Evolutionary conservation across 1,140 invertebrate genomes (phyloP), one percentile per base, ranked within the genome.

Genomic region (Coelopa frigida): DNA sequence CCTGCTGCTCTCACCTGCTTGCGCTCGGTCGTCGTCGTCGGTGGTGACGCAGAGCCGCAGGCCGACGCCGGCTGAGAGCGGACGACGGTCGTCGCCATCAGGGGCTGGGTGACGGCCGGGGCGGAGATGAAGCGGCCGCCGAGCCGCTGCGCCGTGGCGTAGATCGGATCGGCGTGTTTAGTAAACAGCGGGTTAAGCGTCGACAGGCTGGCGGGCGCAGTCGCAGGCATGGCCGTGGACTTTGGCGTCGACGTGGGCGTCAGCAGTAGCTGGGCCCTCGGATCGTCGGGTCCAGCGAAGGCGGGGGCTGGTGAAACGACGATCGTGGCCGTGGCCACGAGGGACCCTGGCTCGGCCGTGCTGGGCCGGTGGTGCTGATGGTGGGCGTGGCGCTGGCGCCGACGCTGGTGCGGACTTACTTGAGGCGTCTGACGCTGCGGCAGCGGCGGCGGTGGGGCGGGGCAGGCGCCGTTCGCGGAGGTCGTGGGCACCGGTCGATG

Each of bases 71-170:
- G n/a, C n/a, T n/a, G n/a, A n/a, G n/a, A n/a, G n/a, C n/a, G n/a
- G n/a, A n/a, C 50, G 12, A 55, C 61, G 32, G 53, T 59, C 36
- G 46, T 48, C 26, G 62, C 57, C 62, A 66, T 66, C 43, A 66
- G 46, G 20, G 62, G 59, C 50, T 66, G 46, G 18, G 59, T 61
- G 15, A 65, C 29, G 17, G 58, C 59, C 23, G 51, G 45, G 36
- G 62, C 55, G 31, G 58, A 57, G 29, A 49, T 55, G 37, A 48
- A 54, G 49, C 49, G 61, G 44, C 57, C 52, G 48, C 54, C 51
- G 43, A 52, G 42, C 46, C 65, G 62, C 65, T 68, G 64, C 64
- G 63, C 64, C 49, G 58, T 64, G 18, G 64, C 64, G 39, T 68
- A 68, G 49, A 68, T 59, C 27, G 64, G 64, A 38, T 62, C 64